These are phyloP conservation scores for Platichthys flesus DNA, from an alignment of 2,113 vertebrate genomes.

Conservation along the genomic window DNA sequence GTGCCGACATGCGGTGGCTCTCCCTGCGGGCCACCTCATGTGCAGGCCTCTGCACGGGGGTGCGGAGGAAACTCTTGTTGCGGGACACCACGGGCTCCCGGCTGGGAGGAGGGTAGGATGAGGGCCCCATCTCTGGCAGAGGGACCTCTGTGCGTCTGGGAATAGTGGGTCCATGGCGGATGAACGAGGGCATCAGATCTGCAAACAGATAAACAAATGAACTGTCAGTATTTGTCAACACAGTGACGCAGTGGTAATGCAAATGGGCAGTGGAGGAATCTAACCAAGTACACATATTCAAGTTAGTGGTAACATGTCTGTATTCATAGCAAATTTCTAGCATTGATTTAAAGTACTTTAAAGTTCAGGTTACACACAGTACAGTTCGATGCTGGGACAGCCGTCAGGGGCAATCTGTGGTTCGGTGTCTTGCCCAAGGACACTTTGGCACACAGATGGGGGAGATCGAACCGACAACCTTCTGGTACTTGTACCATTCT, in stretches of 20 bases:
- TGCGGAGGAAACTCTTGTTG: conserved; percentile 91
- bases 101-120: conserved; percentile 79
- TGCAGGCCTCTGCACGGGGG: conserved; percentile 85
- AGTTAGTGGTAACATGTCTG: no score
- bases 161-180: conserved; percentile 98
- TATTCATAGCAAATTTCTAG: no score
- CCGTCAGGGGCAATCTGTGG: no score
- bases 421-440: no score
- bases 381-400: no score
- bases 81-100: conserved; percentile 85
- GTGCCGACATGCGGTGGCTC: conserved; percentile 93
- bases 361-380: no score
- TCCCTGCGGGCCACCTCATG: conserved; percentile 91
- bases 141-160: conserved; percentile 92
- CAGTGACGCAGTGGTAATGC: background rate
- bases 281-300: no score
- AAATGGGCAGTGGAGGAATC: background rate
- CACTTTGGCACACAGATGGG: no score
- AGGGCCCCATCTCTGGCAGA: conserved; percentile 84
- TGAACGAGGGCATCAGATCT: conserved; percentile 99
- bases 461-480: background rate
- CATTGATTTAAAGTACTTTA: background rate
- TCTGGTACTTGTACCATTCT: no score
- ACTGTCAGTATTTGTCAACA: conserved; percentile 16
- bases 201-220: conserved; percentile 1